Conservation (phyloP, 2,797 vertebrate genomes). For the Fistularia commersonii region DNA sequence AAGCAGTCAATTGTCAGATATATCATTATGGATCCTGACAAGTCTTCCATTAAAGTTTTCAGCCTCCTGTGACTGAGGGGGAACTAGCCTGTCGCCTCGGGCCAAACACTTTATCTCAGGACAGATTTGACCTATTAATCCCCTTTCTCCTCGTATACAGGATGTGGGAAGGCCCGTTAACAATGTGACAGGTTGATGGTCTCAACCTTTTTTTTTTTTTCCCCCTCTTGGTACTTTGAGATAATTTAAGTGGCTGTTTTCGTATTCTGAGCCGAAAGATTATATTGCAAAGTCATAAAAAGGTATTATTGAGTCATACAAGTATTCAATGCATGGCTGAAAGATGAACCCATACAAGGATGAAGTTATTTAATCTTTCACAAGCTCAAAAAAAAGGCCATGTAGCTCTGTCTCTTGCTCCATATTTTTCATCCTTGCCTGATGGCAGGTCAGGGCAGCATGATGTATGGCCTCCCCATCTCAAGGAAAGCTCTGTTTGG, state of each 20-base stretch:
- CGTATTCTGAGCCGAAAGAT: slow-evolving; percentile 7
- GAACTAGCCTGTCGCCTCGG: slow-evolving; percentile 57
- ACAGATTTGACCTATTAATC: slow-evolving; percentile 55
- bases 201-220: slow-evolving; percentile 3
- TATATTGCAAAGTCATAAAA: slow-evolving; percentile 1
- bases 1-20: slow-evolving; percentile 60
- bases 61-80: slow-evolving; percentile 37
- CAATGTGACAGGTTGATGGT: slow-evolving; percentile 43
- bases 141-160: slow-evolving; percentile 34
- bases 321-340: slow-evolving; percentile 6
- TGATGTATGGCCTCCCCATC: slow-evolving; percentile 47
- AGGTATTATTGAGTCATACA: background rate
- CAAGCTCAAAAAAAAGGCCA: slow-evolving; percentile 8
- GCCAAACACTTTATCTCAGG: slow-evolving; percentile 51
- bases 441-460: slow-evolving; percentile 34
- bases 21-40: slow-evolving; percentile 65
- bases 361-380: slow-evolving; percentile 39
- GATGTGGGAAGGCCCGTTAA: slow-evolving; percentile 25
- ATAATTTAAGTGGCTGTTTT: slow-evolving; percentile 9
- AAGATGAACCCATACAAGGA: slow-evolving; percentile 21
- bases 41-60: slow-evolving; percentile 57
- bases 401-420: slow-evolving; percentile 28
- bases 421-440: slow-evolving; percentile 32
- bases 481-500: slow-evolving; percentile 13
- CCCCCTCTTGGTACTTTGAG: background rate